Percentiles rank a stretch among this genome's conserved stretches.
Evolutionary conservation across 2,888 invertebrate species (phyloP).

Genomic region (Callyntrura sp.): DNA sequence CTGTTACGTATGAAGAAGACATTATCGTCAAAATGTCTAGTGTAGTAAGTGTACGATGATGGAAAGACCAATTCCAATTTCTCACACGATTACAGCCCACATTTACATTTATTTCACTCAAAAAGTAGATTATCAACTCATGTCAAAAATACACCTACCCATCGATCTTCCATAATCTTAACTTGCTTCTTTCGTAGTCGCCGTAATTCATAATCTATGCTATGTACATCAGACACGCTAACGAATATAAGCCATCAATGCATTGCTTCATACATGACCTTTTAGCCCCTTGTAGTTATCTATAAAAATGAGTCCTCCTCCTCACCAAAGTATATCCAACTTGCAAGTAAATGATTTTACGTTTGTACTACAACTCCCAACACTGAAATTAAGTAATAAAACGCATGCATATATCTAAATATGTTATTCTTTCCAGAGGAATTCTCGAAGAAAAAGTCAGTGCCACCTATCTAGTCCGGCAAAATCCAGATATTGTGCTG

Average conservation of each 20-base stretch:
- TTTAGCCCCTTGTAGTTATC: conserved; percentile 55
- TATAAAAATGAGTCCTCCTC: not conserved
- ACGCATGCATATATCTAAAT: not conserved
- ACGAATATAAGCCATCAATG: conserved; percentile 9
- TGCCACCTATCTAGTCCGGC: conserved; percentile 30
- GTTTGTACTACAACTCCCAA: not conserved
- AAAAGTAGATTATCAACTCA: not conserved
- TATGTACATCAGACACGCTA: too few relatives aligned
- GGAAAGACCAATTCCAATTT: too few relatives aligned
- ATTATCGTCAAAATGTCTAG: too few relatives aligned
- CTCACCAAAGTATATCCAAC: conserved; percentile 13
- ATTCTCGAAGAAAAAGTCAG: conserved; percentile 30
- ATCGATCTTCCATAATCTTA: not conserved
- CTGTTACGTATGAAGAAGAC: too few relatives aligned
- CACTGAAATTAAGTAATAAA: not conserved
- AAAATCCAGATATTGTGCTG: conserved; percentile 48
- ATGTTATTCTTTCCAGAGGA: conserved; percentile 16
- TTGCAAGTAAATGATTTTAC: not conserved
- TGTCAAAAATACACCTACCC: too few relatives aligned
- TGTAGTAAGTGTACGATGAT: too few relatives aligned
- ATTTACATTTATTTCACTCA: too few relatives aligned
- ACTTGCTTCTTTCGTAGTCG: too few relatives aligned
- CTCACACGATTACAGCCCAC: too few relatives aligned
- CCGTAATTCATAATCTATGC: too few relatives aligned
- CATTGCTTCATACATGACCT: conserved; percentile 26